A percentile compares a stretch with the other conserved stretches of the same genome.
These are phyloP conservation scores for Malurus elegans DNA, from an alignment of 2,113 vertebrate genomes.

Conservation along the genomic window DNA sequence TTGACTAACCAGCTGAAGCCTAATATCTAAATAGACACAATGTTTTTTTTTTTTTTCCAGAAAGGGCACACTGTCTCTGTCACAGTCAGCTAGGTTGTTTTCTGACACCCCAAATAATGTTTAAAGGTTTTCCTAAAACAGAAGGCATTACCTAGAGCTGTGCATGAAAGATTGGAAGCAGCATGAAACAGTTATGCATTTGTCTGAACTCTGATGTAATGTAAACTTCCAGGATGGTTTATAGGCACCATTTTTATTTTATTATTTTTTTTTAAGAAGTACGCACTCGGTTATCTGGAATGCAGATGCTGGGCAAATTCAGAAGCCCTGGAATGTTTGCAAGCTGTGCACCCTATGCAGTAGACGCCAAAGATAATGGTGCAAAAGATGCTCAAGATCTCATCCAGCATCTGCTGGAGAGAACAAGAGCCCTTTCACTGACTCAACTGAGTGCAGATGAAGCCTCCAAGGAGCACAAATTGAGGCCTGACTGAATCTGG, in stretches of 20 bases:
- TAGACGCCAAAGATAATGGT: conserved; percentile 55
- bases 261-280: conserved; percentile 9
- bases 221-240: conserved; percentile 50
- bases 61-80: conserved; percentile 19
- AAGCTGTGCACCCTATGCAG: conserved; percentile 57
- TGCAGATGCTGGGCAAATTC: conserved; percentile 66
- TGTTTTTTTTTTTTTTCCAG: conserved; percentile 55
- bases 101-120: conserved; percentile 29
- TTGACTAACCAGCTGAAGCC: conserved; percentile 55
- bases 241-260: neutral
- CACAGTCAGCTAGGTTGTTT: conserved; percentile 43
- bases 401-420: neutral
- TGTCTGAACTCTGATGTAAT: conserved; percentile 44
- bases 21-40: conserved; percentile 69
- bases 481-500: neutral
- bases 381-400: neutral
- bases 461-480: neutral
- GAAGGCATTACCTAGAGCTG: conserved; percentile 41
- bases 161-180: conserved; percentile 33
- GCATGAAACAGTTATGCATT: conserved; percentile 42
- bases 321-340: conserved; percentile 55
- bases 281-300: conserved; percentile 55
- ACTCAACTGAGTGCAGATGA: neutral
- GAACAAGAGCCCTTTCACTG: neutral
- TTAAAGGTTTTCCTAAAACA: conserved; percentile 51